Percentiles rank a stretch among this genome's conserved stretches.
phyloP scores from a whole-genome alignment of 1,140 invertebrate genomes.

The Drosophila tani region DNA sequence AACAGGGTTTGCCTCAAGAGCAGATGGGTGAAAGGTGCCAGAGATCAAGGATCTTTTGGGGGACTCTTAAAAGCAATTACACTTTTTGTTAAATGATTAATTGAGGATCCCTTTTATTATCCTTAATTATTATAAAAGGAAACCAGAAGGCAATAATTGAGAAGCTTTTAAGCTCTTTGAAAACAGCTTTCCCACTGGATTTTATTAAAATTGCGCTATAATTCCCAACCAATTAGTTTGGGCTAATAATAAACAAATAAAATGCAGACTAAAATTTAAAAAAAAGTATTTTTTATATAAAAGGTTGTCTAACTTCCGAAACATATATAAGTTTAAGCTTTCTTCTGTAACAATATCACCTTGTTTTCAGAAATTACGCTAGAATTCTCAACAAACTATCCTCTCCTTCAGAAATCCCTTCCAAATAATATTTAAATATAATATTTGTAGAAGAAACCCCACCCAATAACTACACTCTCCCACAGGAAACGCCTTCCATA shows the following conservation, averaged over 20 bases:
- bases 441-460: not conserved
- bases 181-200: no score
- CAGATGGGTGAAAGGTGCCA: not conserved
- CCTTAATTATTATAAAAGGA: not conserved
- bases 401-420: not conserved
- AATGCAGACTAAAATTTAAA: no score
- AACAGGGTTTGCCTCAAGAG: not conserved
- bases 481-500: not conserved
- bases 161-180: no score
- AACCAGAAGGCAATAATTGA: no score
- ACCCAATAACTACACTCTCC: slow-evolving; percentile 10
- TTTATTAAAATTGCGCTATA: not conserved
- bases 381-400: not conserved
- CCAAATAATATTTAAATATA: not conserved
- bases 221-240: not conserved
- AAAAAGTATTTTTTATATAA: no score
- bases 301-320: no score
- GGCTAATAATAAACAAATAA: no score
- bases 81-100: not conserved
- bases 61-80: not conserved
- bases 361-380: not conserved
- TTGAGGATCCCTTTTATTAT: not conserved
- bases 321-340: no score
- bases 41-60: not conserved
- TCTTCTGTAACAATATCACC: no score